phyloP scores from a whole-genome alignment of 1,140 invertebrate species.

The Cylas formicarius region DNA sequence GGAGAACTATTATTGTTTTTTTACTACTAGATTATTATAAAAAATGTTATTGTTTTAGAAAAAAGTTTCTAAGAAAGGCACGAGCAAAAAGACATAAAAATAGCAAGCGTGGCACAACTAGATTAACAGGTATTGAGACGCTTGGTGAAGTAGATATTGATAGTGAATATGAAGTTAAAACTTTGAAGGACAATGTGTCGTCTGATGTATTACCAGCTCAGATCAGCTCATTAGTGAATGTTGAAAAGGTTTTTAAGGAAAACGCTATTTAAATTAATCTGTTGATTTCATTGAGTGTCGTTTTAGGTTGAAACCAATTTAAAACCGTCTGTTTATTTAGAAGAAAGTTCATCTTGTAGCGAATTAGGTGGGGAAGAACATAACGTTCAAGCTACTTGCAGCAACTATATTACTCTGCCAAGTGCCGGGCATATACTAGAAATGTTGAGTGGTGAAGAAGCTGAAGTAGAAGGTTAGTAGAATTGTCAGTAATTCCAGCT shows the following conservation, averaged over 20 bases:
- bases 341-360: conserved; percentile 42
- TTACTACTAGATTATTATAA: background rate
- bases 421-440: conserved; percentile 47
- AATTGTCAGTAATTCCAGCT: background rate
- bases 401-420: conserved; percentile 33
- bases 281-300: conserved; percentile 5
- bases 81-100: conserved; percentile 32
- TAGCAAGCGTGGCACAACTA: conserved; percentile 12
- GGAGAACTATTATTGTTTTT: background rate
- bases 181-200: conserved; percentile 16
- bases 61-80: conserved; percentile 39
- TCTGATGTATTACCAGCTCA: conserved; percentile 31
- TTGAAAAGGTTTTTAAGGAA: conserved; percentile 22
- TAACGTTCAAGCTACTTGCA: conserved; percentile 20
- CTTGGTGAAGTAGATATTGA: conserved; percentile 36
- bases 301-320: conserved; percentile 21
- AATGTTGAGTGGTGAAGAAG: conserved; percentile 62
- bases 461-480: conserved; percentile 43
- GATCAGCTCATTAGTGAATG: conserved; percentile 25
- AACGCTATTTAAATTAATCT: conserved; percentile 16
- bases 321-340: conserved; percentile 36
- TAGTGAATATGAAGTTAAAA: conserved; percentile 38
- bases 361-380: conserved; percentile 39
- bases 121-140: conserved; percentile 28
- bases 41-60: conserved; percentile 6